Percentiles rank a stretch among this genome's conserved stretches.
Evolutionary conservation across 2,797 vertebrate species (phyloP).

Genomic region (Ptychobarbus kaznakovi): DNA sequence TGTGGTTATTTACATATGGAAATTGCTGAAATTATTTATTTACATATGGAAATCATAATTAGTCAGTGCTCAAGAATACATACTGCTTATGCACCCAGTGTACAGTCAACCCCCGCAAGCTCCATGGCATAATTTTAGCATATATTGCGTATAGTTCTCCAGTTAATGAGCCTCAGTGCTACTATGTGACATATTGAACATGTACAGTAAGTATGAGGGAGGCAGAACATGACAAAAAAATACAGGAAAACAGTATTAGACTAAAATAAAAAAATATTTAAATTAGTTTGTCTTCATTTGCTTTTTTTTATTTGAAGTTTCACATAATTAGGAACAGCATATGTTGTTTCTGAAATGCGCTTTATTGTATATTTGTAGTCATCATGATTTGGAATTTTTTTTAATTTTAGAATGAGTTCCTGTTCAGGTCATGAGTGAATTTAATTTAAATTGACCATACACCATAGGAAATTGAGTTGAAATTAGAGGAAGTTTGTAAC

Average conservation of each 20-base stretch:
- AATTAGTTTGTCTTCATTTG: too few relatives aligned
- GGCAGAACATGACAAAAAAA: background rate
- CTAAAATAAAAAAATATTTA: background rate
- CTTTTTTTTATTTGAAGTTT: background rate
- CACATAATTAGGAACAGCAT: background rate
- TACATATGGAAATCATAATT: constrained; percentile 20
- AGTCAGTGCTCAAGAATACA: constrained; percentile 12
- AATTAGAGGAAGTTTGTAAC: background rate
- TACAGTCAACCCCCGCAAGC: background rate
- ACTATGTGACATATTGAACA: constrained; percentile 8
- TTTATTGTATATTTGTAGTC: background rate
- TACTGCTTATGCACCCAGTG: constrained; percentile 4
- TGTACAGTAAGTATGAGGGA: background rate
- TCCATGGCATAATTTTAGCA: constrained; percentile 20
- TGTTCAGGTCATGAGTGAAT: background rate
- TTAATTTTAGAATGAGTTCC: background rate
- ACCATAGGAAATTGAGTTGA: background rate
- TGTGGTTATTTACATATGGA: constrained; percentile 13
- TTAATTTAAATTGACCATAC: background rate
- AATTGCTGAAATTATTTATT: constrained; percentile 17
- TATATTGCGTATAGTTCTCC: background rate
- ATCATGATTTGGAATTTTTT: background rate
- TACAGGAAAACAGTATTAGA: background rate
- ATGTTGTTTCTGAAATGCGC: background rate
- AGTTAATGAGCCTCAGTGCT: constrained; percentile 22